Base-by-base conservation (phyloP, 37 sponge, comb jelly and placozoan genomes). In the Beroe forskalii region DNA sequence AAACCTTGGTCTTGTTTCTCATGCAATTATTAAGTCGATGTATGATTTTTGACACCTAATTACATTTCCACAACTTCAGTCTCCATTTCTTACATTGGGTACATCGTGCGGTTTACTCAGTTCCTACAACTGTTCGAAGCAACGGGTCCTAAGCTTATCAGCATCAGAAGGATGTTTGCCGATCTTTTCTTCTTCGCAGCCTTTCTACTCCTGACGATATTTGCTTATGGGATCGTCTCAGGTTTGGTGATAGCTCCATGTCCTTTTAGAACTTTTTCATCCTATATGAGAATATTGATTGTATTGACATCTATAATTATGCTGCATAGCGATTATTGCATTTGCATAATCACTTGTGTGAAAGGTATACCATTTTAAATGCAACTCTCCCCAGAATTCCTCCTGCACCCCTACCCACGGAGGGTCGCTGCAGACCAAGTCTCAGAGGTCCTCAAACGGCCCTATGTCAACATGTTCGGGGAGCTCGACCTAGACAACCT, bases 401-500 rank as follows among this genome's bases (percentile, higher is more conserved):
- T 80, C 38, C 28, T 80, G 55, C 86, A 80, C 30, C 86, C 86
- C 0, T 44, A 44, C 4, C 86, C 86, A 28, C 28, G 55, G 55
- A 80, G 48, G 17, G 55, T 41, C 4, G n/a, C 30, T 43, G 30
- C 55, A n/a, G 28, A 23, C 4, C 30, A 44, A 30, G 27, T 44
- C 40, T 20, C 31, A 9, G 55, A 80, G 37, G 27, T 80, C 48
- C 25, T 80, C 27, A 80, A 80, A 30, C 37, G 86, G 27, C 86
- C 86, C 44, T 80, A 80, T 43, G 55, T 80, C 48, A 80, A 80
- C 40, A 80, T 80, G 86, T 80, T 80, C 30, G 86, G 86, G 31
- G 86, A 80, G 31, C 48, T 80, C 30, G 86, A 80, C 30, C 86
- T 80, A 3, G 86, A 80, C 55, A 80, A 35, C 27, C 31, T 80